Evolutionary conservation across 2,113 vertebrate species (phyloP).

Genomic region (Balaenoptera acutorostrata): DNA sequence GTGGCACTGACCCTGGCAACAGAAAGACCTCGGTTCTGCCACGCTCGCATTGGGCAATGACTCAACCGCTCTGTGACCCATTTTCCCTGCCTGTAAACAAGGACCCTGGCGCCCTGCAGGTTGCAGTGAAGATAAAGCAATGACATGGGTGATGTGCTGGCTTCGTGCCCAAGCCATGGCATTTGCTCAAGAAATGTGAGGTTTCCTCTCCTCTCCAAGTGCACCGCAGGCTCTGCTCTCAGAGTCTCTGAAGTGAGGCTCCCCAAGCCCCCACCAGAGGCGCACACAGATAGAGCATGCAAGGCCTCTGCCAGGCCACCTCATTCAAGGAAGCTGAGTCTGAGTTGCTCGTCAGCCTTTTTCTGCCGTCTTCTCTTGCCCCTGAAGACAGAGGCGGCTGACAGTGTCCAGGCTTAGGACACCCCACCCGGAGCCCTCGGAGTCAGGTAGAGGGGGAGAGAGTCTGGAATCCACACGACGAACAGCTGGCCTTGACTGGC

Average conservation of each 20-base stretch:
- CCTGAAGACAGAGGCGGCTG: not conserved
- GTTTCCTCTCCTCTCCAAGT: not conserved
- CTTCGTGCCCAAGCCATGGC: not conserved
- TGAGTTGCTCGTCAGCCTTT: not conserved
- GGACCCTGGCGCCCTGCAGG: not conserved
- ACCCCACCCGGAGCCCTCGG: accelerated
- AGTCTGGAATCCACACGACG: not conserved
- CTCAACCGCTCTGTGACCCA: not conserved
- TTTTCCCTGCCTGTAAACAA: not conserved
- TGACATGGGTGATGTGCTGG: not conserved
- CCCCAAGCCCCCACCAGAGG: not conserved
- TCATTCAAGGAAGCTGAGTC: not conserved
- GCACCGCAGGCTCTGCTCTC: not conserved
- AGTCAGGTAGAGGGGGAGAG: not conserved
- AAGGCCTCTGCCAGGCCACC: not conserved
- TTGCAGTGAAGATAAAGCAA: not conserved
- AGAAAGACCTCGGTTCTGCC: not conserved
- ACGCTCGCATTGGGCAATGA: not conserved
- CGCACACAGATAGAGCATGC: not conserved
- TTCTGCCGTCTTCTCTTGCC: not conserved
- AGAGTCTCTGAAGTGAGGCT: not conserved
- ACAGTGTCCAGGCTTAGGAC: not conserved
- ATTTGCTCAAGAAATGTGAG: not conserved
- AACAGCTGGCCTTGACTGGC: accelerated
- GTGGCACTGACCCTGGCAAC: not conserved